Base-by-base conservation (phyloP, 2,113 vertebrate species). In the Archocentrus centrarchus region DNA sequence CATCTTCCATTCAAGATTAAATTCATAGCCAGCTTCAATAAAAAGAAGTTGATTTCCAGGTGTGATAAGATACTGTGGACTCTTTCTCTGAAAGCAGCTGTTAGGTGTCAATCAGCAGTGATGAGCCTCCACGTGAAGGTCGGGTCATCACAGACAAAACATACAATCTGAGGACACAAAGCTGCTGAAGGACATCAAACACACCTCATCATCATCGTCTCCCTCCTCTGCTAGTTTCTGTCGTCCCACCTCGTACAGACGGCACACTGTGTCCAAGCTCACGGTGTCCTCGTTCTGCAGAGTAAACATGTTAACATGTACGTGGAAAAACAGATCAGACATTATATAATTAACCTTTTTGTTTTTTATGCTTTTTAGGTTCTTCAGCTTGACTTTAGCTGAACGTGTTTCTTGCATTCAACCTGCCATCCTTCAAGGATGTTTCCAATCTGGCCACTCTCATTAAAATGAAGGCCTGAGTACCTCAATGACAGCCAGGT, bases 401-500 rank as follows among this genome's bases (percentile, higher is more conserved):
- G 37, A 39, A 39, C 37, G 6, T 32, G 32, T 35, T 35, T 39
- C 37, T 39, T 6, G 47, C 15, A 50, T 14, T 47, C 5, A 50
- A 50, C 14, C 17, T 17, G 6, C 13, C 47, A 17, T 13, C 10
- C 14, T 41, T 11, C 10, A 3, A 41, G 41, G 41, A 20, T 37
- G 53, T 9, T n/a, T 37, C 17, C 24, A 59, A 11, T n/a, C 18
- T 11, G 20, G 35, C 4, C 30, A 35, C 10, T 3, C 3, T 3
- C 3, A 3, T 41, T 37, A 7, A 22, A 47, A 1, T 6, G 0
- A 11, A 15, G 2, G 32, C 3, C 3, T 0, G 0, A 39, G 93
- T 95, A 99, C 98, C 97, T 99, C 98, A 60, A 99, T 99, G 60
- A 99, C 97, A 81, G 98, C 98, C 89, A 99, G 96, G 86, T 99